Conservation (phyloP, 2,888 invertebrate genomes). For the Chaetogeoica ovagalla region DNA sequence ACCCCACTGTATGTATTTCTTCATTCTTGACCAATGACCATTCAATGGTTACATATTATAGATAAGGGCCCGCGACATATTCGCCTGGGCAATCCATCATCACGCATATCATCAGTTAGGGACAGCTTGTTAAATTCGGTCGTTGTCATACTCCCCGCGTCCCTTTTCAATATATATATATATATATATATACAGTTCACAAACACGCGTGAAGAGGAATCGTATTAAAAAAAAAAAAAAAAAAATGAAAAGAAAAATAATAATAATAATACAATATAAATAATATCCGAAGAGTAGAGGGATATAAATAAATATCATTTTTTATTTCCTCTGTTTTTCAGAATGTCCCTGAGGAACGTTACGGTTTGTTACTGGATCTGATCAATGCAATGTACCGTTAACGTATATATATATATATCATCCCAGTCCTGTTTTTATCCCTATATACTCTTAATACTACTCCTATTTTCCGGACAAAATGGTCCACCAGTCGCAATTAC, state of each 20-base stretch:
- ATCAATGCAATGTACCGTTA: conserved; percentile 45
- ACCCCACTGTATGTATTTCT: neutral
- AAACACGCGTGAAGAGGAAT: neutral
- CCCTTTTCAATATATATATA: conserved; percentile 17
- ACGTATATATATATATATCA: neutral
- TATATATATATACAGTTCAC: conserved; percentile 3
- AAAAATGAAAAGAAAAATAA: neutral
- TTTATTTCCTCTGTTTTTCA: conserved; percentile 8
- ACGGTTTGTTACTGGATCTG: conserved; percentile 27
- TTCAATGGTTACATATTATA: conserved; percentile 34
- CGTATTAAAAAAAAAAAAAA: conserved; percentile 31
- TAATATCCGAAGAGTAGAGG: neutral
- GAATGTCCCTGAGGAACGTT: neutral
- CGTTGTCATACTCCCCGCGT: conserved; percentile 14
- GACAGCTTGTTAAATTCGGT: conserved; percentile 48
- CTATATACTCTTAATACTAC: neutral
- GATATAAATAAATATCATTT: conserved; percentile 20
- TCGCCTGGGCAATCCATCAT: conserved; percentile 33
- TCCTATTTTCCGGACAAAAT: neutral
- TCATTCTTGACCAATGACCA: conserved; percentile 15
- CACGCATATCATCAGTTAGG: conserved; percentile 33
- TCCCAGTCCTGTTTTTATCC: neutral
- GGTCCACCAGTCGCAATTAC: conserved; percentile 6
- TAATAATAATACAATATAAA: conserved; percentile 21
- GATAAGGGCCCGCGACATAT: conserved; percentile 30